Conservation (phyloP, 2,113 vertebrate species). For the Danionella cerebrum region DNA sequence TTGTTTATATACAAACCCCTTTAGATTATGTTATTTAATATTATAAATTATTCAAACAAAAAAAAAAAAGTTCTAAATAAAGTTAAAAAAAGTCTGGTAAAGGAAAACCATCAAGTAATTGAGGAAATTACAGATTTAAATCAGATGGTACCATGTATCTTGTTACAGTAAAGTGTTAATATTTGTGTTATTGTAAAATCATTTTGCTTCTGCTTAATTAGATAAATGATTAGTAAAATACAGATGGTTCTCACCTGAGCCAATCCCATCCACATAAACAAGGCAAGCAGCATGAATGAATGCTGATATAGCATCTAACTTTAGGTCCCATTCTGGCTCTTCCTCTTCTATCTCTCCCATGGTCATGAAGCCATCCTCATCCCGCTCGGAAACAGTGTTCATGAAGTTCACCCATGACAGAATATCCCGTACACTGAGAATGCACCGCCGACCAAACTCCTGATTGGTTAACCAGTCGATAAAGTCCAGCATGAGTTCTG, state of each 20-base stretch:
- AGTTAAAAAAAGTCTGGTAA: no score
- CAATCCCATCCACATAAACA: constrained; percentile 88
- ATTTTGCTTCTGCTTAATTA: no score
- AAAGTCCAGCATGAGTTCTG: constrained; percentile 90
- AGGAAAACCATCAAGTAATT: no score
- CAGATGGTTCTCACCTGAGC: constrained; percentile 74
- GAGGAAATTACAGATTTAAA: no score
- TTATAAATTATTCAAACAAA: no score
- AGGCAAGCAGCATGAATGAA: constrained; percentile 91
- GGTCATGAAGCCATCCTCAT: constrained; percentile 52
- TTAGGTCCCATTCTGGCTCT: constrained; percentile 50
- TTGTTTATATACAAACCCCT: no score
- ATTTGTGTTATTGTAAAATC: no score
- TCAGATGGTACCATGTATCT: no score
- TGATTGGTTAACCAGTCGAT: constrained; percentile 84
- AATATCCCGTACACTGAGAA: constrained; percentile 85
- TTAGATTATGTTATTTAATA: no score
- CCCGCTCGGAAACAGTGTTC: constrained; percentile 69
- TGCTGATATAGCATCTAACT: constrained; percentile 67
- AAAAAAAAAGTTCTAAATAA: no score
- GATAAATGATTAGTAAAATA: no score
- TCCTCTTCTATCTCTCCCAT: constrained; percentile 51
- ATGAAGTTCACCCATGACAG: constrained; percentile 92
- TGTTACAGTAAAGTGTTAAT: no score
- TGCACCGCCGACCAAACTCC: constrained; percentile 84